phyloP scores from a whole-genome alignment of 64 coral and sea anemone genomes.

The Porites lutea region DNA sequence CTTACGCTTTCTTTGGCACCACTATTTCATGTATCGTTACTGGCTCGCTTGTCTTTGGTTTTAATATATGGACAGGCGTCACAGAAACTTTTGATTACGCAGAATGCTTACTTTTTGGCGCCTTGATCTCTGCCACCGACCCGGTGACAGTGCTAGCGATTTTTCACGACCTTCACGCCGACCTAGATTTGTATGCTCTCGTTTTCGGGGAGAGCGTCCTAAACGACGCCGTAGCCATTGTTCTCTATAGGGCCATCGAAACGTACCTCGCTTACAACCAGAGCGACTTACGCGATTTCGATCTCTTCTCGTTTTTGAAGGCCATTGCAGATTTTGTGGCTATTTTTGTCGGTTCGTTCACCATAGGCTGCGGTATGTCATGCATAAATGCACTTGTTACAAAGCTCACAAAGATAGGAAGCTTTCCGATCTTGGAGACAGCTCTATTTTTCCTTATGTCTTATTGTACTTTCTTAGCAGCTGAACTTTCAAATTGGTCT shows the following conservation, averaged over 20 bases:
- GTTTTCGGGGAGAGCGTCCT: slow-evolving; percentile 98
- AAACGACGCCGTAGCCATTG: slow-evolving; percentile 95
- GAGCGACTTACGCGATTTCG: slow-evolving; percentile 91
- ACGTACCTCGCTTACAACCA: slow-evolving; percentile 98
- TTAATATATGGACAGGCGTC: slow-evolving; percentile 88
- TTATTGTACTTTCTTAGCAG: slow-evolving; percentile 91
- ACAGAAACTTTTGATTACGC: slow-evolving; percentile 89
- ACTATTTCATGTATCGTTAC: slow-evolving; percentile 91
- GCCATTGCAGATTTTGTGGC: slow-evolving; percentile 89
- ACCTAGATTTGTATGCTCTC: slow-evolving; percentile 94
- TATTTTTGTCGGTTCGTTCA: slow-evolving; percentile 94
- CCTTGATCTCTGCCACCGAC: slow-evolving; percentile 93
- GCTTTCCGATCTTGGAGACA: slow-evolving; percentile 94
- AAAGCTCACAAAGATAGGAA: slow-evolving; percentile 96
- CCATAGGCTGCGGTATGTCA: slow-evolving; percentile 90
- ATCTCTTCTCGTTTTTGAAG: slow-evolving; percentile 84
- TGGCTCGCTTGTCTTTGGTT: slow-evolving; percentile 89
- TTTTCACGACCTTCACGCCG: slow-evolving; percentile 93
- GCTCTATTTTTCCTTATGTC: slow-evolving; percentile 96
- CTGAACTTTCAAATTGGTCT: slow-evolving; percentile 95
- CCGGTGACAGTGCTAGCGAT: slow-evolving; percentile 96
- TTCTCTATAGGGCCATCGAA: slow-evolving; percentile 96
- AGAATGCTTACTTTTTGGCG: slow-evolving; percentile 95
- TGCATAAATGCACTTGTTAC: slow-evolving; percentile 92
- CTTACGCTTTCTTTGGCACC: slow-evolving; percentile 96